A percentile compares a stretch with the other conserved stretches of the same genome.
Evolutionary conservation across 2,113 vertebrate species (phyloP).

Genomic region (Gambusia holbrooki): DNA sequence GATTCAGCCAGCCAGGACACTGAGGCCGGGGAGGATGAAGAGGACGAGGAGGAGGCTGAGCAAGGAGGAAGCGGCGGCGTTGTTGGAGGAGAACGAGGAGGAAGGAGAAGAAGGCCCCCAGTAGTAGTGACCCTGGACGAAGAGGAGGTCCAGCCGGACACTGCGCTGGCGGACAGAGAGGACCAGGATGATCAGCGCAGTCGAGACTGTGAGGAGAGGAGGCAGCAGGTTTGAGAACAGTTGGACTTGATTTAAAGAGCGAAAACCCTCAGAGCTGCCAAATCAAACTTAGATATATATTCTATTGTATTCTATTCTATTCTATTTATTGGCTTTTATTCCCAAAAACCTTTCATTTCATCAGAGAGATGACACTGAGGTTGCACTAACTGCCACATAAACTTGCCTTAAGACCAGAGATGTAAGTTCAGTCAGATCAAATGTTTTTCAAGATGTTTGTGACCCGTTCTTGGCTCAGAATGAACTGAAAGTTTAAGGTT

Average conservation of each 20-base stretch:
- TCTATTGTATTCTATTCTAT: not conserved
- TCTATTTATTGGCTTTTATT: slow-evolving; percentile 31
- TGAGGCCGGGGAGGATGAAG: slow-evolving; percentile 79
- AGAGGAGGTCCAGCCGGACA: slow-evolving; percentile 87
- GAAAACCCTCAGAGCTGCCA: slow-evolving; percentile 25
- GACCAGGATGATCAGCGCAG: slow-evolving; percentile 38
- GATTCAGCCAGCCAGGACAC: slow-evolving; percentile 84
- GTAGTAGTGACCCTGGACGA: slow-evolving; percentile 85
- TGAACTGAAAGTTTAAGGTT: slow-evolving; percentile 3
- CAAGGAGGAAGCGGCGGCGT: slow-evolving; percentile 51
- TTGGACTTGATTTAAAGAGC: slow-evolving; percentile 30
- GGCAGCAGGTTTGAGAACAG: slow-evolving; percentile 58
- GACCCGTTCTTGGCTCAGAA: slow-evolving; percentile 11
- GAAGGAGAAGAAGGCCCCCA: slow-evolving; percentile 67
- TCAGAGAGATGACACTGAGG: slow-evolving; percentile 14
- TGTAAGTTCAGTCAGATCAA: slow-evolving; percentile 13
- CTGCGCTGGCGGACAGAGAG: slow-evolving; percentile 71
- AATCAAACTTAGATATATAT: slow-evolving; percentile 20
- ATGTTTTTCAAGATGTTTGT: slow-evolving; percentile 19
- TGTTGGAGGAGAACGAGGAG: slow-evolving; percentile 53
- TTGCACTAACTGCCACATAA: slow-evolving; percentile 64
- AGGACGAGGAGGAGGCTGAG: slow-evolving; percentile 71
- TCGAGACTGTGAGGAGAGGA: slow-evolving; percentile 58
- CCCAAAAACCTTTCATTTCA: slow-evolving; percentile 11
- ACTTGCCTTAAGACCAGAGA: slow-evolving; percentile 51